Conservation (phyloP, 2,113 vertebrate species). For the Nibea coibor region DNA sequence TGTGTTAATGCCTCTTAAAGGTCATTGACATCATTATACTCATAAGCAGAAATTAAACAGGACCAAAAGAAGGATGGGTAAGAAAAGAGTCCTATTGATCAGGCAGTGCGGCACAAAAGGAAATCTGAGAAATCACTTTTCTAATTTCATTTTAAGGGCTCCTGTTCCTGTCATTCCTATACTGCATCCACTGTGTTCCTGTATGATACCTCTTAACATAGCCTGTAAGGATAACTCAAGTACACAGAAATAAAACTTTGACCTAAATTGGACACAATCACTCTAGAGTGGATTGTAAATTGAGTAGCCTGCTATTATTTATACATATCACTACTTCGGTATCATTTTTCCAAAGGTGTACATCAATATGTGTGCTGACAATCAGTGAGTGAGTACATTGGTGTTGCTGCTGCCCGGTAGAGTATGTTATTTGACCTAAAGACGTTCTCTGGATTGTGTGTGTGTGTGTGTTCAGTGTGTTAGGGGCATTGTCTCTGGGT, state of each 20-base stretch:
- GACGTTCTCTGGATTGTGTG: slow-evolving; percentile 29
- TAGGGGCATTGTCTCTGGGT: background rate
- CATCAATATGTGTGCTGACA: slow-evolving; percentile 73
- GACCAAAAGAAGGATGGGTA: slow-evolving; percentile 27
- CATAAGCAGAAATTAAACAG: slow-evolving; percentile 55
- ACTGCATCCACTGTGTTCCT: slow-evolving; percentile 3
- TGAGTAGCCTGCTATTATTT: slow-evolving; percentile 6
- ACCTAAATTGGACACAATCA: slow-evolving; percentile 9
- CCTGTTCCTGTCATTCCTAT: slow-evolving; percentile 11
- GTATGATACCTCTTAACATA: background rate
- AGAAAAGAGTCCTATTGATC: background rate
- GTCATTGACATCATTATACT: background rate
- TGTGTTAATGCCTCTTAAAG: background rate
- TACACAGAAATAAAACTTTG: slow-evolving; percentile 2
- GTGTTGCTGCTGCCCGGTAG: slow-evolving; percentile 1
- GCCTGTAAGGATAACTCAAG: background rate
- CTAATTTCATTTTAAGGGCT: slow-evolving; percentile 57
- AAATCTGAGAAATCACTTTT: background rate
- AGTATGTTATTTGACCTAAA: slow-evolving; percentile 46
- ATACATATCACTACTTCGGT: slow-evolving; percentile 42
- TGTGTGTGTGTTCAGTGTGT: slow-evolving; percentile 11
- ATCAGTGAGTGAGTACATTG: slow-evolving; percentile 61
- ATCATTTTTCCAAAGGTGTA: slow-evolving; percentile 63
- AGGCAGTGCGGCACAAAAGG: slow-evolving; percentile 17
- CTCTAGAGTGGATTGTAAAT: background rate